Evolutionary conservation across 2,113 vertebrate genomes (phyloP).

Genomic region (Paracanthobrama guichenoti): DNA sequence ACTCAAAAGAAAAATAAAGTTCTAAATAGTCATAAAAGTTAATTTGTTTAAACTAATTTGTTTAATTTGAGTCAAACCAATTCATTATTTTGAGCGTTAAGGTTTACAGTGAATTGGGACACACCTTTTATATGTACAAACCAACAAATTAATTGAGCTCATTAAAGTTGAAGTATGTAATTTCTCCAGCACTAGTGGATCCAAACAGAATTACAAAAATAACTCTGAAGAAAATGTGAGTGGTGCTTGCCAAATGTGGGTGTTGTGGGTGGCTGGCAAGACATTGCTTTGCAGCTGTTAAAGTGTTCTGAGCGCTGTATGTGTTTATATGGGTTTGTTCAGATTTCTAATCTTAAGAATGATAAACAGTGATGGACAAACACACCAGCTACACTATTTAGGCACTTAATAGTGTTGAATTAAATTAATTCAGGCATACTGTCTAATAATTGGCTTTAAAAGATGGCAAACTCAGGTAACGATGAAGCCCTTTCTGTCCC

Average conservation of each 20-base stretch:
- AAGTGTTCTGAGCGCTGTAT: not conserved
- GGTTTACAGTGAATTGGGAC: no score
- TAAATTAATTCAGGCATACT: not conserved
- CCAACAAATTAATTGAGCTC: no score
- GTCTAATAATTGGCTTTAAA: constrained; percentile 7
- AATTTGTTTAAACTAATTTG: no score
- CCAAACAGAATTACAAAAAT: not conserved
- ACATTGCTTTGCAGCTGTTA: not conserved
- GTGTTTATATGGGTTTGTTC: not conserved
- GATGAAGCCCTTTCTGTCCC: constrained; percentile 25
- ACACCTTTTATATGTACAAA: no score
- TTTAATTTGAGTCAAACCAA: no score
- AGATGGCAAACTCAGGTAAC: constrained; percentile 14
- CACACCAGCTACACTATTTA: not conserved
- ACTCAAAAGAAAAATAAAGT: no score
- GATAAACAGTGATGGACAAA: not conserved
- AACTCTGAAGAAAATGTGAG: constrained; percentile 13
- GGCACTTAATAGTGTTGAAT: constrained; percentile 4
- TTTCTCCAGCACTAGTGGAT: not conserved
- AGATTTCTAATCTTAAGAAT: not conserved
- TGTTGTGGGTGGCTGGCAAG: constrained; percentile 12
- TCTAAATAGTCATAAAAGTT: no score
- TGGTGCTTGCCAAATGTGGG: not conserved
- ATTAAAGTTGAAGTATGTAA: no score
- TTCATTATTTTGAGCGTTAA: no score